Base-by-base conservation (phyloP, 2,113 vertebrate species). In the Smithornis capensis region DNA sequence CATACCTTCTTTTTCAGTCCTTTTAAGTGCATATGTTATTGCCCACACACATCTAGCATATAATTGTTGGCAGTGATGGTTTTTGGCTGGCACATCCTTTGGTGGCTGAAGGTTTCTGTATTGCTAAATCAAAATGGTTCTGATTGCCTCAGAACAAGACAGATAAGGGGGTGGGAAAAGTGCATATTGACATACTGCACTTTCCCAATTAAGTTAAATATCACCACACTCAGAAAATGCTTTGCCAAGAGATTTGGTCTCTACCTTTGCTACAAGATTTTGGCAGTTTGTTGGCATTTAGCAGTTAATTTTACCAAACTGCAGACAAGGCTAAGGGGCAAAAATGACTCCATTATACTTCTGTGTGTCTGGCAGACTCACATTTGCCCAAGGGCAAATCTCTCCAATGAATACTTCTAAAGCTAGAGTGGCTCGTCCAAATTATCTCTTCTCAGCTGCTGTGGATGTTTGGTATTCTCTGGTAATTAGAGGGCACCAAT, bases 51-150 rank as follows among this genome's bases (percentile, higher is more conserved):
- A 96, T 96, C 94, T 82, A 97, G 90, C 77, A 94, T 81, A 69
- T 97, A 97, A 97, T 97, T 96, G 92, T 94, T 94, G 95, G 95
- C 95, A 96, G 93, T 92, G 94, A 97, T 81, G 91, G 33, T 92
- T 96, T 96, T 92, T 97, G 96, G 94, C 95, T 97, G 82, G 95
- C 96, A 96, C 95, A 95, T 96, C 86, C 49, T 89, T 88, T 64
- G 87, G 93, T 82, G 76, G 92, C 81, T 95, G 93, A 96, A 96
- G 92, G 92, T 95, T 96, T 94, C 93, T 94, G 44, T 92, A 93
- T 86, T 89, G 69, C 93, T 96, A 68, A 97, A 95, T 90, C 81
- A 87, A 96, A 96, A 89, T 70, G 80, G 88, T 90, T n/a, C 84
- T 67, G 88, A 90, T 65, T 95, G 93, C 83, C 80, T 95, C 64